Base-by-base conservation (phyloP, 1,140 invertebrate genomes). In the Brachystomella parvula region DNA sequence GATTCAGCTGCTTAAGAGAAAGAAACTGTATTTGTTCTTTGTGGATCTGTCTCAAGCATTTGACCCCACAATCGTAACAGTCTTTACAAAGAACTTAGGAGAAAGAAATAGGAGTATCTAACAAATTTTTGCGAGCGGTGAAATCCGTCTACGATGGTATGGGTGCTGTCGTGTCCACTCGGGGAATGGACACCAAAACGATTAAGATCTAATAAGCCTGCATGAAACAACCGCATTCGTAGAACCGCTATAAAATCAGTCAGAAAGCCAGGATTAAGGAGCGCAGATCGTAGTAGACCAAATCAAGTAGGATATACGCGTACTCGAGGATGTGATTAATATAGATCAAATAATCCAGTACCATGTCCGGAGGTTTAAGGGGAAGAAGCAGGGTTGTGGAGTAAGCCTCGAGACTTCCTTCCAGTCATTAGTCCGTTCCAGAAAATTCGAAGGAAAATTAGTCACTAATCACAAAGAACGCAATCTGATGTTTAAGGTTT, bases 401-500 rank as follows among this genome's bases (percentile, higher is more conserved):
- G 64, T 66, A 19, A 62, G 74, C 26, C 32, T 73, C 2, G 59
- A 75, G 26, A 69, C 73, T 39, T 31, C 69, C 6, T 30, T 66
- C n/a, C 62, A 65, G 47, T 63, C 78, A 21, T 68, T 69, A 26
- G 70, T 70, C 53, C 76, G 66, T 63, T 76, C 75, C 47, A 56
- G 76, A 2, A 78, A 82, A 47, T 74, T 84, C 0, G 71, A 85
- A 78, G 87, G 86, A 17, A 75, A 73, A 33, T 79, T 89, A 65
- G 78, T 81, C 3, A 84, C 89, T 26, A 80, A 87, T 76, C 81
- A 86, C 70, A 76, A 76, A 17, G 75, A 80, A 1, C 81, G 82
- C 67, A 78, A 75, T 6, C 77, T 89, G 21, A 28, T 31, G 21
- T 66, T 28, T 29, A 47, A 19, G n/a, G 64, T 66, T 9, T 32